Evolutionary conservation across 2,113 vertebrate genomes (phyloP).

Genomic region (Galbula dea): DNA sequence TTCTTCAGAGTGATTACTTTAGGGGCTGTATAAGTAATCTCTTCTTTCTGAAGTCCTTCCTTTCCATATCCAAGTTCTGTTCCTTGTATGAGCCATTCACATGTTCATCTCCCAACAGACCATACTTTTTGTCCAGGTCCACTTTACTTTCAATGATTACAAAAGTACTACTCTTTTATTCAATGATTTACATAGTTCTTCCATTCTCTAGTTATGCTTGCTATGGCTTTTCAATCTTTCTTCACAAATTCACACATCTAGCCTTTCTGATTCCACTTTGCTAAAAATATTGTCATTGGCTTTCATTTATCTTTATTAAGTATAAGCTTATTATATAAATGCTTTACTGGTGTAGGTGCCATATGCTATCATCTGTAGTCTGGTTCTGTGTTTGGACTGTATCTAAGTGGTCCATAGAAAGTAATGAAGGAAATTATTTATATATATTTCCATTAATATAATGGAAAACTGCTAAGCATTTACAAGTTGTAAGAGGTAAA

Average conservation of each 20-base stretch:
- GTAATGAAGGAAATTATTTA: not conserved
- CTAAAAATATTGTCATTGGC: not conserved
- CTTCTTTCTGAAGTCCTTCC: not conserved
- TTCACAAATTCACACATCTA: not conserved
- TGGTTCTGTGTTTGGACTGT: not conserved
- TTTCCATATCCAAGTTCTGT: not conserved
- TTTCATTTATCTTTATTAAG: not conserved
- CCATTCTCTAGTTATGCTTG: not conserved
- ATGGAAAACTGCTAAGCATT: not conserved
- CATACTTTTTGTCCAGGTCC: not conserved
- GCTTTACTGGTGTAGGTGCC: not conserved
- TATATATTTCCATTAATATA: no score
- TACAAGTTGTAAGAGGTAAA: not conserved
- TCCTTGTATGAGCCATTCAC: not conserved
- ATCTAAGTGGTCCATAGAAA: not conserved
- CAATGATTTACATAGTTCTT: not conserved
- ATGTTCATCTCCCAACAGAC: not conserved
- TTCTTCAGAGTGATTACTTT: not conserved
- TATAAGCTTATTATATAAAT: not conserved
- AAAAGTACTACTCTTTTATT: not conserved
- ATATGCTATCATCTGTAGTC: not conserved
- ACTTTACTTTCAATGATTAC: not conserved
- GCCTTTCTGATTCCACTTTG: not conserved
- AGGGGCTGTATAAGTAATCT: not conserved
- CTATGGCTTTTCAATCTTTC: not conserved